Evolutionary conservation across 2,797 vertebrate species (phyloP).

Genomic region (Anabas testudineus): DNA sequence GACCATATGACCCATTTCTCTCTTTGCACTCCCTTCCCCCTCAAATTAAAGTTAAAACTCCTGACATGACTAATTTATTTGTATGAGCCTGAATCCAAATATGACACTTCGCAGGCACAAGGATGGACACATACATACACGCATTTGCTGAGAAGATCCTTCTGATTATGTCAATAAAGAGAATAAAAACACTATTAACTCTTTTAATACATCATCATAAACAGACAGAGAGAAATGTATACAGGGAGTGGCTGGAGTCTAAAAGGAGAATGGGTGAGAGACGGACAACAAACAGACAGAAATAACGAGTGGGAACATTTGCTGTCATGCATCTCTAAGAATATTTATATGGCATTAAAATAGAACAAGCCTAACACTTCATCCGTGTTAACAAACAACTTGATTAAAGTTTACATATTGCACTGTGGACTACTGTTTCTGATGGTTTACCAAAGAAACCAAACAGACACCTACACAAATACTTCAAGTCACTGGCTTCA

Average conservation of each 20-base stretch:
- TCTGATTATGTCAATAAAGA: conserved; percentile 58
- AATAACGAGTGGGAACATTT: conserved; percentile 23
- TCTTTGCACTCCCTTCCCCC: too few species aligned
- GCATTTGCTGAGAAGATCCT: conserved; percentile 15
- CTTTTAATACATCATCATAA: conserved; percentile 21
- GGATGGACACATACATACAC: conserved; percentile 3
- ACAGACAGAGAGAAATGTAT: conserved; percentile 21
- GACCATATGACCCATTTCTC: too few species aligned
- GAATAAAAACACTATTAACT: conserved; percentile 15
- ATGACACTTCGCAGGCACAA: conserved; percentile 30
- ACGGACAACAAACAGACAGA: conserved; percentile 37
- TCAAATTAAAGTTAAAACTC: conserved; percentile 14
- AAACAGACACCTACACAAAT: neutral
- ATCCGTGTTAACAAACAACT: neutral
- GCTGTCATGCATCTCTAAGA: conserved; percentile 43
- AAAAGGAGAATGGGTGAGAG: conserved; percentile 20
- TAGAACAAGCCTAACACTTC: conserved; percentile 32
- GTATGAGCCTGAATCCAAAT: conserved; percentile 11
- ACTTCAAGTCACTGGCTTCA: neutral
- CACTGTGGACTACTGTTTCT: neutral
- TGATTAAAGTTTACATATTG: neutral
- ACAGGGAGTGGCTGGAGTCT: conserved; percentile 7
- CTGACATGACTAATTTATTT: conserved; percentile 15
- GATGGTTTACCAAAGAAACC: neutral
- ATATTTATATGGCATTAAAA: conserved; percentile 55